Conservation (phyloP, 2,888 invertebrate species). For the Phytoseiulus persimilis region DNA sequence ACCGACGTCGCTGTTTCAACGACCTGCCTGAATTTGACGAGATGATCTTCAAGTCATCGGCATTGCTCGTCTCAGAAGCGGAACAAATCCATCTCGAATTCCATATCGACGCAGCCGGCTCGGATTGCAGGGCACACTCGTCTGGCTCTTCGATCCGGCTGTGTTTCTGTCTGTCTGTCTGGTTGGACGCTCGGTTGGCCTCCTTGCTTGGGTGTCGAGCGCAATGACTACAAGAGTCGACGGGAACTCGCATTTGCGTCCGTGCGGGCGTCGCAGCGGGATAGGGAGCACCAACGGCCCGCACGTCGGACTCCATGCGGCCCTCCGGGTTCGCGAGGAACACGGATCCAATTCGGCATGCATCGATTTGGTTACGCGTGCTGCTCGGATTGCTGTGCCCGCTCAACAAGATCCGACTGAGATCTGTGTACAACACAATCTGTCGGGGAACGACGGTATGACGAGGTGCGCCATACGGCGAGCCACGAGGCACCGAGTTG, state of each 20-base stretch:
- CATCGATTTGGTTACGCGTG: neutral
- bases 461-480: neutral
- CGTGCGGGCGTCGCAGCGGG: neutral
- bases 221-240: neutral
- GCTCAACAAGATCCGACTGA: neutral
- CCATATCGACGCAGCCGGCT: neutral
- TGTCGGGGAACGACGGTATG: neutral
- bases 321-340: neutral
- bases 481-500: no score
- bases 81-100: neutral
- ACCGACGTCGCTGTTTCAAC: neutral
- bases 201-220: neutral
- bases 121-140: neutral
- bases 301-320: neutral
- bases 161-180: no score
- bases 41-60: neutral
- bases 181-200: no score
- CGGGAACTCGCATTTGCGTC: neutral
- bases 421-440: neutral
- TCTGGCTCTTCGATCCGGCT: no score
- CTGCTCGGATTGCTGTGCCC: neutral
- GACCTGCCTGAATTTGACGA: neutral
- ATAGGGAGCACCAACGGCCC: neutral
- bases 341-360: neutral
- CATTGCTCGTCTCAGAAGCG: neutral